Evolutionary conservation across 2,113 vertebrate species (phyloP), one percentile per base, ranked within the genome.

Genomic region (Pyrgilauda ruficollis): DNA sequence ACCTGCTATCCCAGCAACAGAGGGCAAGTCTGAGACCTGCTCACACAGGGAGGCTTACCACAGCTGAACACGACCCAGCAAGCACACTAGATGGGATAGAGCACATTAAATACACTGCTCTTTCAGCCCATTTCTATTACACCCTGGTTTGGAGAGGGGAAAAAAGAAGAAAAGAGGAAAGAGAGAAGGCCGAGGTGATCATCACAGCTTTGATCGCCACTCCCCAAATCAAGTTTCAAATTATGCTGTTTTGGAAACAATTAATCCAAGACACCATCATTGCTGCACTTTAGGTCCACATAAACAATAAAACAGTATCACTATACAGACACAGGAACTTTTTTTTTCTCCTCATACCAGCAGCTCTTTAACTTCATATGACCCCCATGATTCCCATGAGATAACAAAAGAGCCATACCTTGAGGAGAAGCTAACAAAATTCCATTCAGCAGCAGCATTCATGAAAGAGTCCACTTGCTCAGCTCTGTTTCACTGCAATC

Each of bases 341-440:
- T 12, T 41, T 50, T 47, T 76, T 52, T 20, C 35, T 87, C 33
- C 26, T 74, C 4, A 13, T 0, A 0, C 44, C 61, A 75, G 28
- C 21, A 89, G n/a, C 17, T 77, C 39, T 89, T 80, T 35, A 87
- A 50, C 52, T 67, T 84, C 22, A 27, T 33, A 13, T 39, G 39
- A 44, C 5, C 28, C 7, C 26, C 8, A 2, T 6, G 7, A 82
- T 63, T 86, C 41, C 50, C 3, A 4, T 35, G 39, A 44, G 31
- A n/a, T 18, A 50, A 5, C n/a, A 76, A 53, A 94, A 85, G 44
- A 84, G 11, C 23, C 28, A 67, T 27, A 66, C 14, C 33, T 58
- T 23, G 33, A 93, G 46, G n/a, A 80, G 26, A 76, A 87, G 47
- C 6, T n/a, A 84, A 53, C 26, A 94, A 70, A 88, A 79, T 21